These are phyloP conservation scores for Formicarius rufipectus DNA, from an alignment of 2,113 vertebrate genomes.

Conservation along the genomic window DNA sequence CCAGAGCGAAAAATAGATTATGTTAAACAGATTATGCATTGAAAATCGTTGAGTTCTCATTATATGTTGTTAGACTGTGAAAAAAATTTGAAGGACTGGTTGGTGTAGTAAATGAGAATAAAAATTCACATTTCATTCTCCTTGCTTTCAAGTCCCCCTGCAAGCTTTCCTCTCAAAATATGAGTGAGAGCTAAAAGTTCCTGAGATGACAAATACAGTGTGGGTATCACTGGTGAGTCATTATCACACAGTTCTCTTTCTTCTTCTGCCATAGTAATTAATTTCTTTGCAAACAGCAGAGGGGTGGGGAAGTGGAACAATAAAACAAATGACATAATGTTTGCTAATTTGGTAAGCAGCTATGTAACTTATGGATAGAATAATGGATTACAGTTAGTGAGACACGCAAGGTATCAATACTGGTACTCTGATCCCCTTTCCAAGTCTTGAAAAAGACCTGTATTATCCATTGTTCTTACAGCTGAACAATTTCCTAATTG, in stretches of 20 bases:
- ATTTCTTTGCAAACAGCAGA: neutral
- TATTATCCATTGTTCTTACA: neutral
- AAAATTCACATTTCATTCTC: neutral
- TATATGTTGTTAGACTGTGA: fast-evolving
- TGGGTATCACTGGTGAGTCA: neutral
- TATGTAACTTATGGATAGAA: neutral
- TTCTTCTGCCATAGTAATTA: neutral
- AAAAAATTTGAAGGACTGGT: neutral
- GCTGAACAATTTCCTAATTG: neutral
- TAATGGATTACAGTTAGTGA: neutral
- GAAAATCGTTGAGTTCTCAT: neutral
- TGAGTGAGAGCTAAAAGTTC: neutral
- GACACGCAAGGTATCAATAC: neutral
- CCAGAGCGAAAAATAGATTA: neutral
- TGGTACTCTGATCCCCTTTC: neutral
- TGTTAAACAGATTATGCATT: neutral
- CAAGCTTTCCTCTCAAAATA: neutral
- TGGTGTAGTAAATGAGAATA: neutral
- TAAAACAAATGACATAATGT: neutral
- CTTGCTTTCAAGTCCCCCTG: neutral
- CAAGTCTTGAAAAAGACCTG: neutral
- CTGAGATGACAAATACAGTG: neutral
- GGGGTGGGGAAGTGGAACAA: fast-evolving
- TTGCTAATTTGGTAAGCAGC: neutral
- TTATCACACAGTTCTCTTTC: neutral